A percentile compares a stretch with the other conserved stretches of the same genome.
Evolutionary conservation across 2,797 vertebrate genomes (phyloP).

Genomic region (Chromobotia macracanthus): DNA sequence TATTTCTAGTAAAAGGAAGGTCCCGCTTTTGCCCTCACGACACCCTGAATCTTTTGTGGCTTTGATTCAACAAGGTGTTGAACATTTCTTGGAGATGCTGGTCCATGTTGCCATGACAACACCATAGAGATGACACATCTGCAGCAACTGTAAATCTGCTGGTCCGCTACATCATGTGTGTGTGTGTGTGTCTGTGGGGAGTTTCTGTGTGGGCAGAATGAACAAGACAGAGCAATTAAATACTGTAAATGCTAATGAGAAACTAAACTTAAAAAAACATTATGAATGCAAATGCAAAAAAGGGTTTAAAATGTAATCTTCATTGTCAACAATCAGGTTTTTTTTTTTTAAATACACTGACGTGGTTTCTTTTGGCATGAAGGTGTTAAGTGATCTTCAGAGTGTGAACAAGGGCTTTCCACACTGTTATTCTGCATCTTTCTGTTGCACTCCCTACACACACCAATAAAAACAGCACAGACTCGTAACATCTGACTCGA

Average conservation of each 20-base stretch:
- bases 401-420: neutral
- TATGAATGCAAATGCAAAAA: too few species aligned
- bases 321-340: too few species aligned
- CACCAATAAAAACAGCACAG: too few species aligned
- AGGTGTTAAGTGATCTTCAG: too few species aligned
- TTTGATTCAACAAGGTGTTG: constrained; percentile 19
- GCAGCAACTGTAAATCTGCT: neutral
- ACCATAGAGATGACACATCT: neutral
- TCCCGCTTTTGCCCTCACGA: neutral
- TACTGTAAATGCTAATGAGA: neutral
- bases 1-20: neutral
- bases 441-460: neutral
- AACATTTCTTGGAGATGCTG: neutral
- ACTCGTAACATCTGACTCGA: neutral
- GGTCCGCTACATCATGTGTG: neutral
- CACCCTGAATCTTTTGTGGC: neutral
- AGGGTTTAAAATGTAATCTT: too few species aligned
- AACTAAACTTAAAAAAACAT: neutral
- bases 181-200: neutral
- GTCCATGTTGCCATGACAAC: neutral
- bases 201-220: neutral
- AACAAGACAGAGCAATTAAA: neutral
- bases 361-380: too few species aligned
- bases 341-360: too few species aligned
- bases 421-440: neutral